These are phyloP conservation scores for Madoqua kirkii DNA, from an alignment of 2,113 vertebrate genomes.

Conservation along the genomic window DNA sequence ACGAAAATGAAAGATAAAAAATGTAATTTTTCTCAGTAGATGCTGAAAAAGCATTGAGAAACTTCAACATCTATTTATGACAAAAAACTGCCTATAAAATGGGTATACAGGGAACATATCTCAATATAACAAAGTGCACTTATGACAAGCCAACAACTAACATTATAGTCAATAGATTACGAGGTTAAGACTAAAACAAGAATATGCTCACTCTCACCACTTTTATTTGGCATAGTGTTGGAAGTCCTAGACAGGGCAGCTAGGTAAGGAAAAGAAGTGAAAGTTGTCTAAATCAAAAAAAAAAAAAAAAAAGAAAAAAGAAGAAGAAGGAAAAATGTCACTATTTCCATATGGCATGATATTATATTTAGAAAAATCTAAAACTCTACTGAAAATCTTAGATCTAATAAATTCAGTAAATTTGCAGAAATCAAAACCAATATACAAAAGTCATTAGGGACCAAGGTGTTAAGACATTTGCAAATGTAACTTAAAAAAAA, in stretches of 20 bases:
- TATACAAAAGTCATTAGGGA: not conserved
- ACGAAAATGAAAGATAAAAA: not conserved
- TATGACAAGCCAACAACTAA: no score
- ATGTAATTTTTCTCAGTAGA: not conserved
- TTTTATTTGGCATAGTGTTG: not conserved
- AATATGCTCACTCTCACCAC: not conserved
- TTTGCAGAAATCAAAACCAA: not conserved
- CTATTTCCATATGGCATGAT: not conserved
- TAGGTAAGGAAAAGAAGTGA: not conserved
- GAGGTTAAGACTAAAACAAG: not conserved
- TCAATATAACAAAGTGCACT: not conserved
- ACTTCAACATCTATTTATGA: not conserved
- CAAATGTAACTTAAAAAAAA: not conserved
- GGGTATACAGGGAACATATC: not conserved
- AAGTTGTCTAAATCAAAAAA: not conserved
- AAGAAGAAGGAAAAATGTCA: not conserved
- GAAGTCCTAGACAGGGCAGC: not conserved
- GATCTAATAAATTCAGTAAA: not conserved
- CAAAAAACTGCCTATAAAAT: not conserved
- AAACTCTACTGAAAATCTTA: not conserved
- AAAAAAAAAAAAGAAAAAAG: not conserved
- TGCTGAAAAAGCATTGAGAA: not conserved
- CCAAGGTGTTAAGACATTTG: not conserved
- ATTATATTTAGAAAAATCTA: not conserved
- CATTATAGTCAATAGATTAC: not conserved